Percentiles rank a stretch among this genome's conserved stretches.
Evolutionary conservation across 1,140 invertebrate genomes (phyloP).

Genomic region (Caenorhabditis briggsae): DNA sequence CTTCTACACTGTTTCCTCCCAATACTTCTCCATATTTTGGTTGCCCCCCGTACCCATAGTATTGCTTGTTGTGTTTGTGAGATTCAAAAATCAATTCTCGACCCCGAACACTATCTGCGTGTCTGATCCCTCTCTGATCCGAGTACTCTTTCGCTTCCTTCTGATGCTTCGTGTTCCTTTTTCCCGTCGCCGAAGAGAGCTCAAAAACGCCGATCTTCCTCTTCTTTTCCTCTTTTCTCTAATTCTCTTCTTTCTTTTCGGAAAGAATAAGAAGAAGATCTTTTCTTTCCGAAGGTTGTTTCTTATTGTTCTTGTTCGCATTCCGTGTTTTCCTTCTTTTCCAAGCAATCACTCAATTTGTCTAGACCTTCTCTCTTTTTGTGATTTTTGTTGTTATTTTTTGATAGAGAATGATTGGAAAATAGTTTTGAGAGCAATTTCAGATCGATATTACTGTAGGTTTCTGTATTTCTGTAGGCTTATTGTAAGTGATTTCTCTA

Average conservation of each 20-base stretch:
- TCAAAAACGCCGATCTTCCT: background rate
- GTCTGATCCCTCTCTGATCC: conserved; percentile 32
- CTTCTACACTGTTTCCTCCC: background rate
- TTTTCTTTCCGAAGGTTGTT: background rate
- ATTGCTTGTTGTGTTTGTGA: no score
- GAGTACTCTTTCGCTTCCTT: background rate
- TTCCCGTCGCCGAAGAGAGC: background rate
- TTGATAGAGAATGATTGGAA: background rate
- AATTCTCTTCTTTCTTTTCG: background rate
- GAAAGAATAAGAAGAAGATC: background rate
- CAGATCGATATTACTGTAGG: no score
- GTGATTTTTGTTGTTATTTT: background rate
- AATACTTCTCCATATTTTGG: conserved; percentile 1
- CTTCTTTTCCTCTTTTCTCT: background rate
- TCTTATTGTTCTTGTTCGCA: conserved; percentile 47
- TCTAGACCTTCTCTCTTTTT: conserved; percentile 12
- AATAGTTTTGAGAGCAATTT: background rate
- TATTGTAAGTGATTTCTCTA: no score
- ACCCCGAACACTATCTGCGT: background rate
- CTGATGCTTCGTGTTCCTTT: conserved; percentile 10
- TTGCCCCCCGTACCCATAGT: background rate
- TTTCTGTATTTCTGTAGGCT: no score
- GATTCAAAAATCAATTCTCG: conserved; percentile 27
- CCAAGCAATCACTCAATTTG: background rate
- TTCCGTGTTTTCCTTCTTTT: conserved; percentile 35